phyloP scores from a whole-genome alignment of 2,113 vertebrate genomes.

The Tautogolabrus adspersus region DNA sequence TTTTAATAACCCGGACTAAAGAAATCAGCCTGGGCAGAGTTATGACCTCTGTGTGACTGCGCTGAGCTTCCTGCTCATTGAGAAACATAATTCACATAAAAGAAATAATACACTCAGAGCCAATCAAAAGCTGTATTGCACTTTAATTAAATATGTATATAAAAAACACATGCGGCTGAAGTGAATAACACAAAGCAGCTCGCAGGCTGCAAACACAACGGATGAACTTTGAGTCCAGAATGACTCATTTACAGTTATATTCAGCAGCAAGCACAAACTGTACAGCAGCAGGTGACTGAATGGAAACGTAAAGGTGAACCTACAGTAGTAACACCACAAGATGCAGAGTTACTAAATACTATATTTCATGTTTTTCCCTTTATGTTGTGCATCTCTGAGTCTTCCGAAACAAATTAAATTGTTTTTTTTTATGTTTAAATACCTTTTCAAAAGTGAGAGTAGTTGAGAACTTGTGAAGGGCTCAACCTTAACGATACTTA shows the following conservation, averaged over 20 bases:
- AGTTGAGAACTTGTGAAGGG: no score
- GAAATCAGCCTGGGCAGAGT: background rate
- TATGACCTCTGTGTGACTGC: background rate
- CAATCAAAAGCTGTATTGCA: slow-evolving; percentile 46
- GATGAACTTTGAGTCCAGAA: slow-evolving; percentile 6
- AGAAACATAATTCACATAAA: background rate
- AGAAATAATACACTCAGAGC: background rate
- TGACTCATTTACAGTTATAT: slow-evolving; percentile 11
- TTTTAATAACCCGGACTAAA: slow-evolving; percentile 4
- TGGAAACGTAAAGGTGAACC: background rate
- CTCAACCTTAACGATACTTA: no score
- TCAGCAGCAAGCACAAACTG: slow-evolving; percentile 12
- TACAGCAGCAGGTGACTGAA: slow-evolving; percentile 21
- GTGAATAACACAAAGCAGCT: slow-evolving; percentile 27
- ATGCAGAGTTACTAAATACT: background rate
- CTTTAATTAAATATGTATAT: slow-evolving; percentile 64
- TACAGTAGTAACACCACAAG: background rate
- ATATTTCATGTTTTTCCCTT: background rate
- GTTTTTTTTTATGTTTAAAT: no score
- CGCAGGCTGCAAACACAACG: slow-evolving; percentile 29
- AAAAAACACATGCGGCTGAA: slow-evolving; percentile 51
- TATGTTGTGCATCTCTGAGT: background rate
- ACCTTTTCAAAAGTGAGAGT: no score
- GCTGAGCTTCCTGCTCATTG: background rate
- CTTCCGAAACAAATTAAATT: no score